Evolutionary conservation across 2,888 invertebrate species (phyloP).

Genomic region (Xestia sexstrigata): DNA sequence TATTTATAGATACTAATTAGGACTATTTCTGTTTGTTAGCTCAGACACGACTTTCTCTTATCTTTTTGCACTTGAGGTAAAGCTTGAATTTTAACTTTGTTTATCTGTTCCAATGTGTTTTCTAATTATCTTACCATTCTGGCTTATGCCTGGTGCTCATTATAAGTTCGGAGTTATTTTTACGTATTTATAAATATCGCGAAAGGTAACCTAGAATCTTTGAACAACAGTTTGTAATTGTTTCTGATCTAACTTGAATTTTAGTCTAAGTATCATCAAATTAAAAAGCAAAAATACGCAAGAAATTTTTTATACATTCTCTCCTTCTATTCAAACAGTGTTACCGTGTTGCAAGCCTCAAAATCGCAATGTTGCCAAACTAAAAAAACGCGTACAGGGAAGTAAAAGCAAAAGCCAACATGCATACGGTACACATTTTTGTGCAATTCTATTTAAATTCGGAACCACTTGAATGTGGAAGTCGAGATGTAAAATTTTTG

Average conservation of each 20-base stretch:
- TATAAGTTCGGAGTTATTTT: neutral
- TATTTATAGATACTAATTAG: constrained; percentile 26
- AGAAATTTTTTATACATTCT: neutral
- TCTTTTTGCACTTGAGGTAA: neutral
- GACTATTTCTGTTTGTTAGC: constrained; percentile 19
- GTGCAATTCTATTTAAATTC: constrained; percentile 63
- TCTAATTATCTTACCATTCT: neutral
- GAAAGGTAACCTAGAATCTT: neutral
- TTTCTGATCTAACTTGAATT: no score
- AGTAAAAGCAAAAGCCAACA: constrained; percentile 31
- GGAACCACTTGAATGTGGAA: constrained; percentile 59
- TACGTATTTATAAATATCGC: neutral
- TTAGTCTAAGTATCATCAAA: neutral
- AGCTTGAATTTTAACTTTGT: neutral
- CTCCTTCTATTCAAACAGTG: constrained; percentile 1
- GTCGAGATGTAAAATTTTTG: constrained; percentile 63
- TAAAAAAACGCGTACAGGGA: constrained; percentile 13
- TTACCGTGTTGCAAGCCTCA: constrained; percentile 9
- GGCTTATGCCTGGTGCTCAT: neutral
- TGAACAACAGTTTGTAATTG: neutral
- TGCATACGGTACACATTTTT: constrained; percentile 37
- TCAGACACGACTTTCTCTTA: neutral
- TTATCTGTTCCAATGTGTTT: neutral
- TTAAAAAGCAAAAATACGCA: neutral
- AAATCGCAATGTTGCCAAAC: constrained; percentile 22